These are phyloP conservation scores for Polymixis flavicincta DNA, from an alignment of 2,888 invertebrate genomes.

Conservation along the genomic window DNA sequence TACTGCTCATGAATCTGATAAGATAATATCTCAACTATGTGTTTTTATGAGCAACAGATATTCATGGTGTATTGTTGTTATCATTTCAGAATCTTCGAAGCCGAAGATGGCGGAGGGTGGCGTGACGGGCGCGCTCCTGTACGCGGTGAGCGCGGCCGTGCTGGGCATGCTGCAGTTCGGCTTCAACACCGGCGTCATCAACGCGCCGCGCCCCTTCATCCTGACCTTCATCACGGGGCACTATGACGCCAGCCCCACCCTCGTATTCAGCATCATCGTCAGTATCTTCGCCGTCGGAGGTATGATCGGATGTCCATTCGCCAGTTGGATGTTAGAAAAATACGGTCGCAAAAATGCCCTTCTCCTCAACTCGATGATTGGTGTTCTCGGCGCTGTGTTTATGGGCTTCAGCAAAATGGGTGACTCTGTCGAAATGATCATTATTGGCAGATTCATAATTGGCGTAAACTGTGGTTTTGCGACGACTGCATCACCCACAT, in stretches of 20 bases:
- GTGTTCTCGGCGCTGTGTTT: conserved; percentile 91
- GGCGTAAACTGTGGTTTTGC: conserved; percentile 94
- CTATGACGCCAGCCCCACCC: conserved; percentile 86
- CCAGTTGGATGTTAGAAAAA: conserved; percentile 93
- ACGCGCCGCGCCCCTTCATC: conserved; percentile 92
- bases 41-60: neutral
- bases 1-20: conserved; percentile 42
- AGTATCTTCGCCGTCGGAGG: conserved; percentile 95
- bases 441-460: conserved; percentile 93
- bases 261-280: conserved; percentile 92
- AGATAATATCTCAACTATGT: conserved; percentile 30
- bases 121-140: conserved; percentile 91
- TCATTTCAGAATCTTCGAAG: conserved; percentile 76
- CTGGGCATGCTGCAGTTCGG: conserved; percentile 94
- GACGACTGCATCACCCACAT: conserved; percentile 88
- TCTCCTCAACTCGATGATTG: conserved; percentile 91
- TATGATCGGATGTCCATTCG: conserved; percentile 94
- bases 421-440: conserved; percentile 93
- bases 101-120: conserved; percentile 84
- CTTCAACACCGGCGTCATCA: conserved; percentile 93
- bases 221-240: conserved; percentile 91
- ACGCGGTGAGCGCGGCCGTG: conserved; percentile 92
- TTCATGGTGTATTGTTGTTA: conserved; percentile 24
- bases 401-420: conserved; percentile 92
- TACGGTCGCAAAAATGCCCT: conserved; percentile 93